A percentile compares a stretch with the other conserved stretches of the same genome.
Evolutionary conservation across 2,888 invertebrate genomes (phyloP).

Genomic region (Mythimna ferrago): DNA sequence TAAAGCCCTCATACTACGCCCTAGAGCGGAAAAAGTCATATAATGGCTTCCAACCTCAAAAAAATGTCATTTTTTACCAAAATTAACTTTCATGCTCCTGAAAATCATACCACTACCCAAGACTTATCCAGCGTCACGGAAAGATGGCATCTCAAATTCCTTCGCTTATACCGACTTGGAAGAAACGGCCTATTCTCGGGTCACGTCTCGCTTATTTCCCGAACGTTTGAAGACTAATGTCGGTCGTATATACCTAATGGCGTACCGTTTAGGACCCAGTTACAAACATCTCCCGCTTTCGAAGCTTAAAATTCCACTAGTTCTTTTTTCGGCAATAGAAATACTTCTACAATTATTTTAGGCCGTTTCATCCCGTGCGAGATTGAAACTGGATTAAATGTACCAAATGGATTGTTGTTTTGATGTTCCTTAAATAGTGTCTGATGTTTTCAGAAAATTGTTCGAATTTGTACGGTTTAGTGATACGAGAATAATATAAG

Average conservation of each 20-base stretch:
- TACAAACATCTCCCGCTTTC: slow-evolving; percentile 59
- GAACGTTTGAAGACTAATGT: slow-evolving; percentile 70
- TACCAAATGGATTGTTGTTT: slow-evolving; percentile 59
- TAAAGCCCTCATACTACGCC: too few species aligned
- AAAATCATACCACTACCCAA: slow-evolving; percentile 12
- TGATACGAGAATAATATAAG: slow-evolving; percentile 28
- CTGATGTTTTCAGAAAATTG: slow-evolving; percentile 38
- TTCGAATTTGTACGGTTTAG: slow-evolving; percentile 44
- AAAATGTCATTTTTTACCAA: not conserved
- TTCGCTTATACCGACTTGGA: slow-evolving; percentile 18
- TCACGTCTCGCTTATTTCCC: slow-evolving; percentile 70
- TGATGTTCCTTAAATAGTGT: slow-evolving; percentile 49
- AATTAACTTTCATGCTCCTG: not conserved
- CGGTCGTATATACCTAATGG: slow-evolving; percentile 72
- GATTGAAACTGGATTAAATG: slow-evolving; percentile 60
- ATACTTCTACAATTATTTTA: slow-evolving; percentile 59
- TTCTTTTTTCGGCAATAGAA: slow-evolving; percentile 47
- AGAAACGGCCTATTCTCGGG: slow-evolving; percentile 30
- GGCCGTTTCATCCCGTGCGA: slow-evolving; percentile 42
- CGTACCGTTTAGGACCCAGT: slow-evolving; percentile 70
- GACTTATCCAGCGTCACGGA: slow-evolving; percentile 31
- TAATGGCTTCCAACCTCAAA: too few species aligned
- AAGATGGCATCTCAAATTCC: slow-evolving; percentile 41
- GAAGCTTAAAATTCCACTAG: slow-evolving; percentile 60
- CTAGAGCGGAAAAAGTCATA: too few species aligned